Conservation (phyloP, 2,113 vertebrate genomes). For the Pangasianodon gigas region DNA sequence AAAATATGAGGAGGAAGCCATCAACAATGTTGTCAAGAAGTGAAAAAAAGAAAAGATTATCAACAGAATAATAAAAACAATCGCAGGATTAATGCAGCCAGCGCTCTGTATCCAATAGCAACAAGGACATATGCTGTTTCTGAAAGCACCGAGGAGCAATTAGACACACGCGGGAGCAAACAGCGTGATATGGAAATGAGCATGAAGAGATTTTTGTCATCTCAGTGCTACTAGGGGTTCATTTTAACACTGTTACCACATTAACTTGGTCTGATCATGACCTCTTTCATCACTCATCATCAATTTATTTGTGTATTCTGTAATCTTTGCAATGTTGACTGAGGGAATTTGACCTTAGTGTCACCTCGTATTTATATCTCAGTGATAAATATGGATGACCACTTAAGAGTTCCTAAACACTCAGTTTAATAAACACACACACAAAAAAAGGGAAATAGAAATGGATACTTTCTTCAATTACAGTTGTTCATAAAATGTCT, state of each 20-base stretch:
- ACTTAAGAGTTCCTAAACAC: not conserved
- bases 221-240: not conserved
- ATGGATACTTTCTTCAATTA: not conserved
- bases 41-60: not conserved
- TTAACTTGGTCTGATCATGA: not conserved
- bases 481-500: not conserved
- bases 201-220: not conserved
- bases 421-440: not conserved
- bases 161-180: slow-evolving; percentile 23
- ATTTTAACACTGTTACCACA: not conserved
- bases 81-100: slow-evolving; percentile 3
- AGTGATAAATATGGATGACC: not conserved
- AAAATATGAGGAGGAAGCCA: slow-evolving; percentile 10
- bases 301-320: not conserved
- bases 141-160: slow-evolving; percentile 6
- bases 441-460: not conserved
- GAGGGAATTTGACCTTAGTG: not conserved
- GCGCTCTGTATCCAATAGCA: slow-evolving; percentile 6
- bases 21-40: not conserved
- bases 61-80: not conserved
- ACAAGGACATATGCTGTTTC: slow-evolving; percentile 16
- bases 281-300: not conserved
- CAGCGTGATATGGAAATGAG: not conserved
- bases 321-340: no score
- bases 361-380: not conserved